A percentile compares a stretch with the other conserved stretches of the same genome.
These are phyloP conservation scores for Coptotermes formosanus DNA, from an alignment of 1,140 invertebrate genomes.

Conservation along the genomic window DNA sequence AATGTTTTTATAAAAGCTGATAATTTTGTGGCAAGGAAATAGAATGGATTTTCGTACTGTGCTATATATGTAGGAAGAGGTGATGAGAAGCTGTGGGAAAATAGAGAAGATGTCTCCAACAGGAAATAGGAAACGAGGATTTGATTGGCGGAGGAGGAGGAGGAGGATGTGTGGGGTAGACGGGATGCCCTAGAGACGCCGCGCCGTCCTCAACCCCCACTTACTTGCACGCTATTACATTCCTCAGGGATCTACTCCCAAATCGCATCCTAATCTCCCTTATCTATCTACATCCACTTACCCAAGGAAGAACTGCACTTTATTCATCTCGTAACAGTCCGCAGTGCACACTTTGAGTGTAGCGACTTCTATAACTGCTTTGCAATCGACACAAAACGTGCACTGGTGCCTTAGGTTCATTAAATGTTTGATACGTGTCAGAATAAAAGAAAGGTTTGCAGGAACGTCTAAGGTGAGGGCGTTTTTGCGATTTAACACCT, in stretches of 20 bases:
- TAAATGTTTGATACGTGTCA: no score
- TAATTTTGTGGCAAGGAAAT: not conserved
- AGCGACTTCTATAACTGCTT: not conserved
- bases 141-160: not conserved
- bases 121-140: constrained; percentile 15
- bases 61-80: not conserved
- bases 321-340: no score
- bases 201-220: not conserved
- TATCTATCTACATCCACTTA: no score
- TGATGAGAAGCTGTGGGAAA: not conserved
- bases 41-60: not conserved
- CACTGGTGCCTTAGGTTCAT: no score
- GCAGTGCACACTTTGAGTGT: not conserved
- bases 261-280: no score
- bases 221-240: not conserved
- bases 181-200: not conserved
- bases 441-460: no score
- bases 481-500: no score
- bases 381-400: not conserved
- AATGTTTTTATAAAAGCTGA: not conserved
- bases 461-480: no score
- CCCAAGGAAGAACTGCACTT: no score
- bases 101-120: constrained; percentile 8
- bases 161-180: not conserved
- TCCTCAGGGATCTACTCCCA: no score